These are phyloP conservation scores for Sardina pilchardus DNA, from an alignment of 2,113 vertebrate genomes.

Conservation along the genomic window DNA sequence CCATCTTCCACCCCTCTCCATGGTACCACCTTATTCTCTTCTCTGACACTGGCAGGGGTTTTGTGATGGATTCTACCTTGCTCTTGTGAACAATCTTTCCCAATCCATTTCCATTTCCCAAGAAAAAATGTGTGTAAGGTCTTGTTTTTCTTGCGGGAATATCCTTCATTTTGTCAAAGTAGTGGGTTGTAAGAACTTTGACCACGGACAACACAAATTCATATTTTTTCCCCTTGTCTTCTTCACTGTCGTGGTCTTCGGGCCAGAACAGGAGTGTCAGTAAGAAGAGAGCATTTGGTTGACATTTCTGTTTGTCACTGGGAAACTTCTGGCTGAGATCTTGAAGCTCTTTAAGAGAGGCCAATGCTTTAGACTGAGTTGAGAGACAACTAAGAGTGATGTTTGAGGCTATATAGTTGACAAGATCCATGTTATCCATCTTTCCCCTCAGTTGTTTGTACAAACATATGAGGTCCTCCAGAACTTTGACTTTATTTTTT, in stretches of 20 bases:
- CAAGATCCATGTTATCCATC: slow-evolving; percentile 67
- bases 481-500: slow-evolving; percentile 35
- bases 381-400: slow-evolving; percentile 70
- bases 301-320: slow-evolving; percentile 59
- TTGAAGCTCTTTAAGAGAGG: slow-evolving; percentile 61
- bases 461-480: slow-evolving; percentile 69
- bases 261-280: slow-evolving; percentile 80
- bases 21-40: slow-evolving; percentile 74
- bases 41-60: slow-evolving; percentile 64
- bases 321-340: slow-evolving; percentile 65
- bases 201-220: slow-evolving; percentile 68
- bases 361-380: slow-evolving; percentile 56
- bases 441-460: slow-evolving; percentile 62
- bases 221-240: slow-evolving; percentile 66
- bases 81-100: slow-evolving; percentile 74
- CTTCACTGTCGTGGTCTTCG: slow-evolving; percentile 66
- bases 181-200: slow-evolving; percentile 62
- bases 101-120: slow-evolving; percentile 72
- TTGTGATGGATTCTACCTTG: slow-evolving; percentile 64
- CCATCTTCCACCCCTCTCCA: slow-evolving; percentile 67
- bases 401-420: slow-evolving; percentile 70
- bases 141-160: slow-evolving; percentile 69
- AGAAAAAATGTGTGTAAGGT: slow-evolving; percentile 75
- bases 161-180: slow-evolving; percentile 72
- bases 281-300: slow-evolving; percentile 71